Evolutionary conservation across 2,797 vertebrate species (phyloP).

Genomic region (Pampus argenteus): DNA sequence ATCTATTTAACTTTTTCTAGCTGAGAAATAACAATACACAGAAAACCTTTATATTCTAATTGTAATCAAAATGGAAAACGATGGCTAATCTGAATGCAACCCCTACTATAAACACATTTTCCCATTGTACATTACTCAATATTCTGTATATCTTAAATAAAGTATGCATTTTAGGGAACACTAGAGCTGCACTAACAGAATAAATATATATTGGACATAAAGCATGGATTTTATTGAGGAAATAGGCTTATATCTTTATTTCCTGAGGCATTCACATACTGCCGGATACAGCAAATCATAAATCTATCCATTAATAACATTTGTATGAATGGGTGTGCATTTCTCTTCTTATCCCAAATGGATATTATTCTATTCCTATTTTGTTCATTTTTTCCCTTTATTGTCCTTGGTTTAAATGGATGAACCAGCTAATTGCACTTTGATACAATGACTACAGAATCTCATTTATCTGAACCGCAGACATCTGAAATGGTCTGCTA

Average conservation of each 20-base stretch:
- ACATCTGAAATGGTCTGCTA: slow-evolving; percentile 58
- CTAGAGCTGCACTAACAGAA: neutral
- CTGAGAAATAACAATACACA: neutral
- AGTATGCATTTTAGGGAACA: neutral
- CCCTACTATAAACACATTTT: neutral
- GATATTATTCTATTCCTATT: neutral
- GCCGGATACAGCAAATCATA: neutral
- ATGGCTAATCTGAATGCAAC: neutral
- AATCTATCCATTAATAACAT: neutral
- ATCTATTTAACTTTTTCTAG: neutral
- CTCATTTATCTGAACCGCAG: slow-evolving; percentile 59
- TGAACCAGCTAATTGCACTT: slow-evolving; percentile 53
- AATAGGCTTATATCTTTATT: neutral
- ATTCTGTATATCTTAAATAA: neutral
- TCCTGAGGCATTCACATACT: neutral
- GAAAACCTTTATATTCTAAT: neutral
- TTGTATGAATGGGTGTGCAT: slow-evolving; percentile 3
- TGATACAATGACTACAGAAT: slow-evolving; percentile 54
- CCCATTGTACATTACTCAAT: neutral
- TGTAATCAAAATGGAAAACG: neutral
- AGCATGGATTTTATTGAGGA: neutral
- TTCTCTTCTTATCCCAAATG: slow-evolving; percentile 53
- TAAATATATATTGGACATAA: neutral
- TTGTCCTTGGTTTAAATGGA: slow-evolving; percentile 51
- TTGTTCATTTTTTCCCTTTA: neutral